Percentiles rank a stretch among this genome's conserved stretches.
Conservation (phyloP, 2,113 vertebrate species). For the Rostratula benghalensis region DNA sequence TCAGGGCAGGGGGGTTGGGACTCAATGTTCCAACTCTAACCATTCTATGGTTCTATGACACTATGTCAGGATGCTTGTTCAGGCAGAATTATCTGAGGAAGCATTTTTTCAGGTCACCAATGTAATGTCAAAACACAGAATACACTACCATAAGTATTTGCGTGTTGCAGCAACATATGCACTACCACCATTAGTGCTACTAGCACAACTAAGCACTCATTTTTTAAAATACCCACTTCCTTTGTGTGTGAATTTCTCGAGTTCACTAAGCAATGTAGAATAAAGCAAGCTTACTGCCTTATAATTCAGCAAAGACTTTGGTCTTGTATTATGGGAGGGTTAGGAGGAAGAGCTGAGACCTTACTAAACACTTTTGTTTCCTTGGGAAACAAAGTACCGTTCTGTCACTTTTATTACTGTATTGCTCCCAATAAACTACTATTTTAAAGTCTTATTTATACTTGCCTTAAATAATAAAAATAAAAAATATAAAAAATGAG, state of each 20-base stretch:
- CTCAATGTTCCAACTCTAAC: no score
- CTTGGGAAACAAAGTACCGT: background rate
- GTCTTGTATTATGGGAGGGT: background rate
- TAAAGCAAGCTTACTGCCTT: background rate
- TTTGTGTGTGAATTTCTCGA: background rate
- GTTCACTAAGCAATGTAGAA: background rate
- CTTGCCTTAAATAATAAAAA: background rate
- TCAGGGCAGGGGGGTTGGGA: no score
- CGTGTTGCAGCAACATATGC: background rate
- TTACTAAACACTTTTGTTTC: constrained; percentile 2
- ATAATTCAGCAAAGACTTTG: background rate
- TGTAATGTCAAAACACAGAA: background rate
- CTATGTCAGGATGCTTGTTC: background rate
- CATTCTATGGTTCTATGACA: no score
- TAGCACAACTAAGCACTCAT: background rate
- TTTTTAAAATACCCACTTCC: background rate
- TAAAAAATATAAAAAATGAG: background rate
- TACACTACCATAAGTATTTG: background rate
- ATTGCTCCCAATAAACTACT: background rate
- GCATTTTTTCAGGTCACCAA: background rate
- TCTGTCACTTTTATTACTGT: background rate
- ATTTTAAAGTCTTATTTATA: background rate
- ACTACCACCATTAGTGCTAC: background rate
- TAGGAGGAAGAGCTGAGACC: background rate
- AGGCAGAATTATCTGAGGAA: background rate